Evolutionary conservation across 2,113 vertebrate species (phyloP).

Genomic region (Calidris pygmaea): DNA sequence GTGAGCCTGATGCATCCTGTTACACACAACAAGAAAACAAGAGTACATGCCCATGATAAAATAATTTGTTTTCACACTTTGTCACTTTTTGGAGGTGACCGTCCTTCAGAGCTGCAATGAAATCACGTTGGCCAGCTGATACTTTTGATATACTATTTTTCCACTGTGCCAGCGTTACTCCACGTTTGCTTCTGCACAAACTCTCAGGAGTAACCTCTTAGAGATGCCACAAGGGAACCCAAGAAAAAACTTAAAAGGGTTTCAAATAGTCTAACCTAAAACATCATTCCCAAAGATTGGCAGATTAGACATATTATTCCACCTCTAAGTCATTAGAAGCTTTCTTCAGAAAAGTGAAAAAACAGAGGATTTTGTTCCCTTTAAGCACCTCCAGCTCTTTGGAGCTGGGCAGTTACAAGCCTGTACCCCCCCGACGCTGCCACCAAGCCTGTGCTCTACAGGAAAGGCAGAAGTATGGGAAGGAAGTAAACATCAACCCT

Average conservation of each 20-base stretch:
- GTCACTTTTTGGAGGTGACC: neutral
- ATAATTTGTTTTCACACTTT: neutral
- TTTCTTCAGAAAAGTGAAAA: neutral
- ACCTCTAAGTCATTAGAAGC: neutral
- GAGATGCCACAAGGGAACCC: neutral
- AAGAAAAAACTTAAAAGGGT: slow-evolving; percentile 14
- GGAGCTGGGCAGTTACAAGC: neutral
- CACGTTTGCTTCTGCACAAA: neutral
- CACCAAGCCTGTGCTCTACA: neutral
- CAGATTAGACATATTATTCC: neutral
- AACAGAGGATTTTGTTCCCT: neutral
- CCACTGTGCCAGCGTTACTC: neutral
- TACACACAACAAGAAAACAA: neutral
- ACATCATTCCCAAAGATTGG: neutral
- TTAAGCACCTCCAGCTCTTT: neutral
- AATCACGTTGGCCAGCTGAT: accelerated
- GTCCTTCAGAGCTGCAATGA: neutral
- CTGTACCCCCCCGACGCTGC: neutral
- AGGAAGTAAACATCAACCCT: neutral
- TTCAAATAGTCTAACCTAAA: slow-evolving; percentile 13
- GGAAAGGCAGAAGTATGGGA: neutral
- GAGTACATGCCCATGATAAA: neutral
- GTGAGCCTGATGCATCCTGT: neutral
- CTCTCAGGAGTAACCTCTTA: neutral
- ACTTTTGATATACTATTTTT: neutral